Conservation (phyloP, 2,113 vertebrate genomes). For the Sitta europaea region DNA sequence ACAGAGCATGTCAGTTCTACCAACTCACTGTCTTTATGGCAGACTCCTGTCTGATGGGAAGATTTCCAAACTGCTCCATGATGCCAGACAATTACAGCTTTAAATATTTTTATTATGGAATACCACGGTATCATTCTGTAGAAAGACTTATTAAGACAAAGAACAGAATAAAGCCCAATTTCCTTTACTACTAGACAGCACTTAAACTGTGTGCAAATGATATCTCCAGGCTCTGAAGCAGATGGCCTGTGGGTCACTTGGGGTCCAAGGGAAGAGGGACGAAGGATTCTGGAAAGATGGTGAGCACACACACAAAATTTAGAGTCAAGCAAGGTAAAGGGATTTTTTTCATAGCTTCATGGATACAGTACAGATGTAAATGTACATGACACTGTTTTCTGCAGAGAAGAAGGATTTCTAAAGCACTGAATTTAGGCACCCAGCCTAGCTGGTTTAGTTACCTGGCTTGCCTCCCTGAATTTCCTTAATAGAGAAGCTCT, state of each 20-base stretch:
- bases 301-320: neutral
- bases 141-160: neutral
- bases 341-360: neutral
- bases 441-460: neutral
- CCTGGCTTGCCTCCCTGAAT: neutral
- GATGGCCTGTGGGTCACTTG: neutral
- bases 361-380: neutral
- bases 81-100: neutral
- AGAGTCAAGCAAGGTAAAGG: neutral
- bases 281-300: neutral
- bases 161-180: neutral
- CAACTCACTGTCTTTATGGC: neutral
- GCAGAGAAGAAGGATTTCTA: neutral
- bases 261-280: neutral
- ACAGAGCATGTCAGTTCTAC: neutral
- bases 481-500: neutral
- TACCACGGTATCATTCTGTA: neutral
- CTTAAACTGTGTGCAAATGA: rapidly evolving
- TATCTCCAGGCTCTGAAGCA: neutral
- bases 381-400: neutral
- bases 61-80: neutral
- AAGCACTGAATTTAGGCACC: neutral
- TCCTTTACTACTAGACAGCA: neutral
- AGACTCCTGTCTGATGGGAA: neutral
- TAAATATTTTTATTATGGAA: neutral